Percentiles rank a stretch among this genome's conserved stretches.
Conservation (phyloP, 2,113 vertebrate species). For the Calonectris borealis region DNA sequence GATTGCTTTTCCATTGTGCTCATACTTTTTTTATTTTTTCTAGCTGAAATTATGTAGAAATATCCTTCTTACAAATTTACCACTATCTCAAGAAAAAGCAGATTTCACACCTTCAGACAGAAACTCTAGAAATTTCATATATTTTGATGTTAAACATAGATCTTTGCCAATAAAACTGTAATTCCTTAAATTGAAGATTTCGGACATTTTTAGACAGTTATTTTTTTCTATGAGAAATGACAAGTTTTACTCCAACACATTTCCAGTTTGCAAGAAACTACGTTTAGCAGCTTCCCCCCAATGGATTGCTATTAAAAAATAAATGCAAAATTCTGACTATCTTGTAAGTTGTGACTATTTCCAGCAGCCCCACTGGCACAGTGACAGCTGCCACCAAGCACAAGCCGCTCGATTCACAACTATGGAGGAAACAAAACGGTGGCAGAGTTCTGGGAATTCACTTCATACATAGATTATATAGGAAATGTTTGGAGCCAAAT, state of each 20-base stretch:
- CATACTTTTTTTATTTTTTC: neutral
- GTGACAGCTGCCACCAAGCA: neutral
- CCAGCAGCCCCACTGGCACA: neutral
- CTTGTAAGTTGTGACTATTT: neutral
- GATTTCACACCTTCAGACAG: neutral
- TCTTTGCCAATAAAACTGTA: neutral
- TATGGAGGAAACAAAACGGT: neutral
- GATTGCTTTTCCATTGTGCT: neutral
- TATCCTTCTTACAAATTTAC: neutral
- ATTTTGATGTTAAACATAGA: neutral
- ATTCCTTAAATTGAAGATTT: neutral
- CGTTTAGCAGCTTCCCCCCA: neutral
- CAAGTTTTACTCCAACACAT: neutral
- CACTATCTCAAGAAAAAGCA: neutral
- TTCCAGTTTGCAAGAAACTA: neutral
- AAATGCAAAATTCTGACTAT: neutral
- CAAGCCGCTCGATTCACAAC: neutral
- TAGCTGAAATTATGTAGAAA: neutral
- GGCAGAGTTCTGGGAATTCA: neutral
- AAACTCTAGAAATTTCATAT: neutral
- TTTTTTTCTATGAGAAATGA: neutral
- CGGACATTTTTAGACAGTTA: neutral
- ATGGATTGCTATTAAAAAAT: neutral
- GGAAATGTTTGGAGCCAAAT: neutral
- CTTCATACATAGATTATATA: neutral